These are phyloP conservation scores for Blastomussa wellsi DNA, from an alignment of 92 coral and sea anemone species.

Conservation along the genomic window DNA sequence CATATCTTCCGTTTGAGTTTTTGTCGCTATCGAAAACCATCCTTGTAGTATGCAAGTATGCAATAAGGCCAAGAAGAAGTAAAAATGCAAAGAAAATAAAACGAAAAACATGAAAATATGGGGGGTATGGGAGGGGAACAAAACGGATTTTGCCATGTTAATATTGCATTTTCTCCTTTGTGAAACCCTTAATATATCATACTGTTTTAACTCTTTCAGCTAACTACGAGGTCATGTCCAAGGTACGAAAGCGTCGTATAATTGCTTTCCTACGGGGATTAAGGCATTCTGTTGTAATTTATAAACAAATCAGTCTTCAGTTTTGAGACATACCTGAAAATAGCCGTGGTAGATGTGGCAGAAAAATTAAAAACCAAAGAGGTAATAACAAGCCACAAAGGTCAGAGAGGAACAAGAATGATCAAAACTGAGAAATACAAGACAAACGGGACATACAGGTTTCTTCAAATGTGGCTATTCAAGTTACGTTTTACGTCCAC, in stretches of 20 bases:
- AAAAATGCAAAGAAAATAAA: too few species aligned
- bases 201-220: slow-evolving; percentile 1
- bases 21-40: too few species aligned
- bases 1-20: too few species aligned
- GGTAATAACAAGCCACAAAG: not conserved
- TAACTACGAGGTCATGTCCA: slow-evolving; percentile 13
- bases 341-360: not conserved
- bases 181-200: too few species aligned
- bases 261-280: too few species aligned
- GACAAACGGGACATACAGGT: not conserved
- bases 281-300: too few species aligned
- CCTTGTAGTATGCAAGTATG: too few species aligned
- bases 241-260: slow-evolving; percentile 30
- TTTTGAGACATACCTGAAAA: not conserved
- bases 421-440: not conserved
- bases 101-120: not conserved
- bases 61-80: too few species aligned
- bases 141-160: not conserved
- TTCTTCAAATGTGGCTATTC: not conserved
- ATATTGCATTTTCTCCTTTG: not conserved
- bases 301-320: not conserved
- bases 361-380: not conserved
- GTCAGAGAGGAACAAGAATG: not conserved
- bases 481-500: not conserved
- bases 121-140: not conserved